These are phyloP conservation scores for Hydroisotoma schaefferi DNA, from an alignment of 2,888 invertebrate genomes.

Conservation along the genomic window DNA sequence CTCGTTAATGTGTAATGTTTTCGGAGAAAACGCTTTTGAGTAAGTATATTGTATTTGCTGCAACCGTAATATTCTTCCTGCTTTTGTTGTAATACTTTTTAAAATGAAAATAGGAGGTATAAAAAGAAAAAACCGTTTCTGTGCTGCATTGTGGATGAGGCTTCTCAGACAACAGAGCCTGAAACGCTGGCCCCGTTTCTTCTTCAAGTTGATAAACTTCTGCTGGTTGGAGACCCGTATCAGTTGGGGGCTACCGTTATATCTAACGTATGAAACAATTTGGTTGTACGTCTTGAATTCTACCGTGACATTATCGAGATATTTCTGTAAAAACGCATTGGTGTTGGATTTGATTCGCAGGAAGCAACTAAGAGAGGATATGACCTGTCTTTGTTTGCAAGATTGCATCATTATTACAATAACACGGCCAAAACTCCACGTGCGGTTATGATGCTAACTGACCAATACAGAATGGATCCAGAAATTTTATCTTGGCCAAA, in stretches of 20 bases:
- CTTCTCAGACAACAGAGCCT: slow-evolving; percentile 80
- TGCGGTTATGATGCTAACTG: slow-evolving; percentile 60
- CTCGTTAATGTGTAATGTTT: neutral
- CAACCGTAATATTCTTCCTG: too few species aligned
- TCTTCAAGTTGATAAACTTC: slow-evolving; percentile 68
- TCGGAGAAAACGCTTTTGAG: too few species aligned
- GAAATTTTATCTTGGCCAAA: slow-evolving; percentile 79
- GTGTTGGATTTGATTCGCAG: slow-evolving; percentile 52
- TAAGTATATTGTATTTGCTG: too few species aligned
- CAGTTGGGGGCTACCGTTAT: slow-evolving; percentile 78
- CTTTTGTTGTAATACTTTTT: too few species aligned
- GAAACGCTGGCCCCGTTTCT: slow-evolving; percentile 75
- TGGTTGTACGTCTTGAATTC: neutral
- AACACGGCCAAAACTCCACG: slow-evolving; percentile 55
- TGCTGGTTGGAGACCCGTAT: slow-evolving; percentile 82
- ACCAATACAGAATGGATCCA: slow-evolving; percentile 82
- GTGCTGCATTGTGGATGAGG: slow-evolving; percentile 79
- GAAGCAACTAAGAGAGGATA: slow-evolving; percentile 67
- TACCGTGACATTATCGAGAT: neutral
- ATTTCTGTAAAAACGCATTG: neutral
- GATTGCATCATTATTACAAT: slow-evolving; percentile 58
- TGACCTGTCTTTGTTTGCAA: slow-evolving; percentile 72
- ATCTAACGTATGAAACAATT: slow-evolving; percentile 59
- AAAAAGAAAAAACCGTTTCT: slow-evolving; percentile 52
- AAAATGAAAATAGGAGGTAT: too few species aligned